Conservation (phyloP, 2,113 vertebrate species). For the Cryptotis parvus region DNA sequence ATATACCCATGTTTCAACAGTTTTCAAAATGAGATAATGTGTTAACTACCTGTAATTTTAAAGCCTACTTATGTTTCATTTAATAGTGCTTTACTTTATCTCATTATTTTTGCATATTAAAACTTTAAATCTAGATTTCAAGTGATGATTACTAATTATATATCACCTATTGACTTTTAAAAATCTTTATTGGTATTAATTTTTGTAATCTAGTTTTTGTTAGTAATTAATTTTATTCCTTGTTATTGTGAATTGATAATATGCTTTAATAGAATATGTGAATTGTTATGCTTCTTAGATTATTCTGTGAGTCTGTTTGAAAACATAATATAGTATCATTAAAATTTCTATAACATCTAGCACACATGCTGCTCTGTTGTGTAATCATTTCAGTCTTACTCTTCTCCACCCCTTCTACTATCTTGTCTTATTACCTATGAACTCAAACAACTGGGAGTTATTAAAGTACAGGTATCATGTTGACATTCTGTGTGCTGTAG, state of each 20-base stretch:
- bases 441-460: background rate
- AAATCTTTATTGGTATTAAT: slow-evolving; percentile 44
- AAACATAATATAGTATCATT: background rate
- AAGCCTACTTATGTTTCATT: background rate
- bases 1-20: slow-evolving; percentile 23
- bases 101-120: slow-evolving; percentile 28
- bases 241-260: slow-evolving; percentile 38
- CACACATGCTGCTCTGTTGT: background rate
- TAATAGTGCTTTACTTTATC: slow-evolving; percentile 38
- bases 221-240: slow-evolving; percentile 14
- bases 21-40: slow-evolving; percentile 40
- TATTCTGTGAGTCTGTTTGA: background rate
- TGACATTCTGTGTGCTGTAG: background rate
- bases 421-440: background rate
- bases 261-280: background rate
- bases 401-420: fast-evolving
- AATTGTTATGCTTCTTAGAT: background rate
- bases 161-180: slow-evolving; percentile 42
- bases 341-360: background rate
- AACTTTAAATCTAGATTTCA: slow-evolving; percentile 2
- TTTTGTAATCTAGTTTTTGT: background rate
- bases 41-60: slow-evolving; percentile 13
- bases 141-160: slow-evolving; percentile 45
- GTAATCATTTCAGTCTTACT: background rate
- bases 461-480: fast-evolving